A percentile compares a stretch with the other conserved stretches of the same genome.
Conservation (phyloP, 2,113 vertebrate species). For the Chionis minor region DNA sequence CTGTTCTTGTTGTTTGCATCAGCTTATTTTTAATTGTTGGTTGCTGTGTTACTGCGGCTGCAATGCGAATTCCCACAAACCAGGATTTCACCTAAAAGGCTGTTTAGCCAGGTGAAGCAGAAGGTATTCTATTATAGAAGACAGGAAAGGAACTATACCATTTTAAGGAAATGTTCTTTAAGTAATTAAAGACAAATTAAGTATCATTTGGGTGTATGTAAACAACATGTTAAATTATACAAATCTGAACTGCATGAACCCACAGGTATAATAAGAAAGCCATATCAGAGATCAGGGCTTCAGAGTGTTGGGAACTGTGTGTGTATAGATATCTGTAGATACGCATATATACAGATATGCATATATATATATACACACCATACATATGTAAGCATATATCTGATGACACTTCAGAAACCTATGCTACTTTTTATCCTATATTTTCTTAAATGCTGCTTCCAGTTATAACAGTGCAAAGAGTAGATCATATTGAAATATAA, state of each 20-base stretch:
- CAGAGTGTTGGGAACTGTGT: background rate
- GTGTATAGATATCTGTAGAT: background rate
- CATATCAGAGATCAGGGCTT: background rate
- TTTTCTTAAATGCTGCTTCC: background rate
- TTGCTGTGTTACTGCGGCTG: background rate
- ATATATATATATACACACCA: too few species aligned
- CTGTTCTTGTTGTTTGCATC: constrained; percentile 44
- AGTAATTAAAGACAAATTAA: constrained; percentile 48
- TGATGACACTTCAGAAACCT: background rate
- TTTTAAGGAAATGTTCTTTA: background rate
- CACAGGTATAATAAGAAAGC: background rate
- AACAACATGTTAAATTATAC: background rate
- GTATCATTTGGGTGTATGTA: background rate
- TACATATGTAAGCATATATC: background rate
- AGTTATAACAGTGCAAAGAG: background rate
- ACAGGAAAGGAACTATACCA: background rate
- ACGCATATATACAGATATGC: background rate
- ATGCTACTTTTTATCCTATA: background rate
- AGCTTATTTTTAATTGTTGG: constrained; percentile 51
- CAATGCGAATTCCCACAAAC: constrained; percentile 36
- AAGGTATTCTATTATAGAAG: background rate
- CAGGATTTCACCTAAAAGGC: constrained; percentile 22
- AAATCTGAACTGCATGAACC: background rate
- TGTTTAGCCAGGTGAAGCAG: background rate
- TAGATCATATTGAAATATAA: background rate